phyloP scores from a whole-genome alignment of 1,140 invertebrate genomes.

The Drosophila azteca region DNA sequence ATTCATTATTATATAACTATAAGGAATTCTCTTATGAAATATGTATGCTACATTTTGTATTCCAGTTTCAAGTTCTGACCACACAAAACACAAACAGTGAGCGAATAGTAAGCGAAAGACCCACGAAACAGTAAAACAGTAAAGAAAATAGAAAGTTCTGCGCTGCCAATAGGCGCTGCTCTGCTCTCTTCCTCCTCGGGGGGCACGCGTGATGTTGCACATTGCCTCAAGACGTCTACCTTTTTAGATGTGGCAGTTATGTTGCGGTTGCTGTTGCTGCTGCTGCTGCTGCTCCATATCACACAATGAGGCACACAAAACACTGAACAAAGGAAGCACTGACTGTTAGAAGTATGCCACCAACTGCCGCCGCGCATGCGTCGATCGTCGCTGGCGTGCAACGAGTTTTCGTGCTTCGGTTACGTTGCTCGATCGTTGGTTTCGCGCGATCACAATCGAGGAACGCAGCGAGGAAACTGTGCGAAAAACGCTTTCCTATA shows the following conservation, averaged over 20 bases:
- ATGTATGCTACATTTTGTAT: slow-evolving; percentile 8
- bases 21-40: slow-evolving; percentile 26
- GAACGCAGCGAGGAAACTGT: too few species aligned
- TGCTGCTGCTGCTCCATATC: slow-evolving; percentile 23
- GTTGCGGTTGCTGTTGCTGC: slow-evolving; percentile 13
- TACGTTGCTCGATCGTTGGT: neutral
- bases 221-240: slow-evolving; percentile 23
- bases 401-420: slow-evolving; percentile 43
- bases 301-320: slow-evolving; percentile 21
- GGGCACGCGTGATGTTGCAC: slow-evolving; percentile 11
- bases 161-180: slow-evolving; percentile 7
- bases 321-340: slow-evolving; percentile 68
- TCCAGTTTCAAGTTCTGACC: slow-evolving; percentile 13
- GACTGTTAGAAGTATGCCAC: slow-evolving; percentile 58
- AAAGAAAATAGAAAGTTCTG: slow-evolving; percentile 83
- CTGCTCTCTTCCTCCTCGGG: slow-evolving; percentile 6
- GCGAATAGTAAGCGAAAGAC: slow-evolving; percentile 22
- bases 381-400: slow-evolving; percentile 20
- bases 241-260: slow-evolving; percentile 21
- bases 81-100: too few species aligned
- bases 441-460: too few species aligned
- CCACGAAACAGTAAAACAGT: slow-evolving; percentile 69
- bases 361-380: slow-evolving; percentile 57
- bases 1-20: neutral
- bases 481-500: too few species aligned